A percentile compares a stretch with the other conserved stretches of the same genome.
Evolutionary conservation across 2,797 vertebrate genomes (phyloP).

Genomic region (Protosalanx chinensis): DNA sequence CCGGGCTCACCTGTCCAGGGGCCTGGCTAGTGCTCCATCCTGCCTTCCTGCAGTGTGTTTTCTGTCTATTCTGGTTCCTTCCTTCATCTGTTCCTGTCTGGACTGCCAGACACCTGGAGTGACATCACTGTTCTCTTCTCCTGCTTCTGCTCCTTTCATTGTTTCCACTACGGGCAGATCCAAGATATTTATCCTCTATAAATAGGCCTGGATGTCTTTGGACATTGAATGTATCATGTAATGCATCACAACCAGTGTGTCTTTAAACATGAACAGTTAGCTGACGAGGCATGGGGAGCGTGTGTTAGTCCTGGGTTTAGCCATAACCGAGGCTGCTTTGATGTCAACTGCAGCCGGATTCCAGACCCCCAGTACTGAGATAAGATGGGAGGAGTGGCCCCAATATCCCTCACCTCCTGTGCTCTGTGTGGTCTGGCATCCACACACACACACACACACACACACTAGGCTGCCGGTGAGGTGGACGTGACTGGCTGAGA

Average conservation of each 20-base stretch:
- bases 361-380: not conserved
- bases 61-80: not conserved
- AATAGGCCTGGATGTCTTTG: too few species aligned
- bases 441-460: not conserved
- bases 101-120: not conserved
- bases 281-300: too few species aligned
- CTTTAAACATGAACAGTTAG: too few species aligned
- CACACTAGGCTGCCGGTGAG: not conserved
- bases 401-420: not conserved
- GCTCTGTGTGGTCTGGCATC: not conserved
- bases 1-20: not conserved
- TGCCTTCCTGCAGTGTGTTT: too few species aligned
- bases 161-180: not conserved
- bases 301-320: too few species aligned
- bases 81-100: not conserved
- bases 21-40: too few species aligned
- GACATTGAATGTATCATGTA: too few species aligned
- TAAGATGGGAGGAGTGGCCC: not conserved
- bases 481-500: conserved; percentile 8
- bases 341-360: not conserved
- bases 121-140: not conserved
- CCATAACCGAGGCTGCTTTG: not conserved
- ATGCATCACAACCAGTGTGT: too few species aligned
- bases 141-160: not conserved
- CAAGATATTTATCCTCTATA: too few species aligned